A percentile compares a stretch with the other conserved stretches of the same genome.
phyloP scores from a whole-genome alignment of 1,140 invertebrate genomes.

The Heliconius nattereri region DNA sequence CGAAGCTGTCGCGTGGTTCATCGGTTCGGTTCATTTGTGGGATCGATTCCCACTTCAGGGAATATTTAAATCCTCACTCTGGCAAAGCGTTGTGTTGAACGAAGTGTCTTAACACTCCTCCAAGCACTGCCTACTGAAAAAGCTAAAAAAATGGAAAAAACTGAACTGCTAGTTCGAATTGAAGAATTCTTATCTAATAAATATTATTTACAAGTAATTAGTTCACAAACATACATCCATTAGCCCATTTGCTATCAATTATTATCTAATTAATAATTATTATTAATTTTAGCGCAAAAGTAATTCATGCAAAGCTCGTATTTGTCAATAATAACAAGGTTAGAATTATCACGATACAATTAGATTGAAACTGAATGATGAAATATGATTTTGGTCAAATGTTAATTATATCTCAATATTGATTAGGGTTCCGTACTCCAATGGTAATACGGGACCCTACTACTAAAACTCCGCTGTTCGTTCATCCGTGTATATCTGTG shows the following conservation, averaged over 20 bases:
- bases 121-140: too few relatives aligned
- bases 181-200: not conserved
- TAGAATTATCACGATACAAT: not conserved
- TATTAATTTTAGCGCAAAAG: slow-evolving; percentile 12
- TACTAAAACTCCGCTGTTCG: too few relatives aligned
- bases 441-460: not conserved
- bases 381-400: slow-evolving; percentile 4
- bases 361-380: not conserved
- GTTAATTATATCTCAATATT: not conserved
- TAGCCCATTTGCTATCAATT: slow-evolving; percentile 15
- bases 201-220: not conserved
- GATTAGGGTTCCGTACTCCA: too few relatives aligned
- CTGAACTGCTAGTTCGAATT: too few relatives aligned
- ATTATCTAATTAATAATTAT: not conserved
- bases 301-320: slow-evolving; percentile 8
- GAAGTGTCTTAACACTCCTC: too few relatives aligned
- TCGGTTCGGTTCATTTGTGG: too few relatives aligned
- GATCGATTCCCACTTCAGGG: too few relatives aligned
- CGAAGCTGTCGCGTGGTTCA: too few relatives aligned
- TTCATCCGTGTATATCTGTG: too few relatives aligned
- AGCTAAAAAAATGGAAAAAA: too few relatives aligned
- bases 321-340: slow-evolving; percentile 2
- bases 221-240: slow-evolving; percentile 2
- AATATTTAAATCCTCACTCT: too few relatives aligned
- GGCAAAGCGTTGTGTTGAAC: too few relatives aligned